phyloP scores from a whole-genome alignment of 2,797 vertebrate genomes.

The Pogoniulus pusillus region DNA sequence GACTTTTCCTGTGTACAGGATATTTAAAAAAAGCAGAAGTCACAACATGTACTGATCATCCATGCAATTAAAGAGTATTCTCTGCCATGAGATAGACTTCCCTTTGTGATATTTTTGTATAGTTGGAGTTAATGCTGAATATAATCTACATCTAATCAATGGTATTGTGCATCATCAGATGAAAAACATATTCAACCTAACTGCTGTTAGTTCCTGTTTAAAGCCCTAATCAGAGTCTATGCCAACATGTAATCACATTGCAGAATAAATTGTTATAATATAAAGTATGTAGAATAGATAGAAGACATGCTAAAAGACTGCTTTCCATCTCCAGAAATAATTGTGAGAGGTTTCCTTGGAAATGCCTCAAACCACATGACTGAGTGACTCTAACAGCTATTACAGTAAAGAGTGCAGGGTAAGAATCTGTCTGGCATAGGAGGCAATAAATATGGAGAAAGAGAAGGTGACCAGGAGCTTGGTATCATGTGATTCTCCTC shows the following conservation, averaged over 20 bases:
- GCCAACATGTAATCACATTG: slow-evolving; percentile 73
- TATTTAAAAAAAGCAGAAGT: slow-evolving; percentile 59
- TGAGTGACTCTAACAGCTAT: not conserved
- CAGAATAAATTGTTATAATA: slow-evolving; percentile 72
- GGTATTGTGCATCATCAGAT: slow-evolving; percentile 74
- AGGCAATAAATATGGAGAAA: not conserved
- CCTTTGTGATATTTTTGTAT: slow-evolving; percentile 73
- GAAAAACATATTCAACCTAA: slow-evolving; percentile 74
- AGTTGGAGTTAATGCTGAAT: slow-evolving; percentile 71
- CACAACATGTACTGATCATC: slow-evolving; percentile 65
- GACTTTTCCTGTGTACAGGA: slow-evolving; percentile 28
- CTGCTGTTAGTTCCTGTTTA: slow-evolving; percentile 73
- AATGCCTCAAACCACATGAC: slow-evolving; percentile 58
- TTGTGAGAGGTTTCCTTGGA: slow-evolving; percentile 70
- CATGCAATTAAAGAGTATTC: slow-evolving; percentile 73
- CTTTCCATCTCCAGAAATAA: slow-evolving; percentile 60
- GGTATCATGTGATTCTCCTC: not conserved
- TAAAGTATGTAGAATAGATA: slow-evolving; percentile 63
- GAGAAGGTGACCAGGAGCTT: not conserved
- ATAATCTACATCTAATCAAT: slow-evolving; percentile 75
- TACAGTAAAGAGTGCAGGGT: not conserved
- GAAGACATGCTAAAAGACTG: slow-evolving; percentile 57
- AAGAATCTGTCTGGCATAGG: not conserved
- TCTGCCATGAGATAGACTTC: slow-evolving; percentile 60
- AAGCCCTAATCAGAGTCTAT: slow-evolving; percentile 73